phyloP scores from a whole-genome alignment of 2,113 vertebrate species.

The Calyptommatus sinebrachiatus region DNA sequence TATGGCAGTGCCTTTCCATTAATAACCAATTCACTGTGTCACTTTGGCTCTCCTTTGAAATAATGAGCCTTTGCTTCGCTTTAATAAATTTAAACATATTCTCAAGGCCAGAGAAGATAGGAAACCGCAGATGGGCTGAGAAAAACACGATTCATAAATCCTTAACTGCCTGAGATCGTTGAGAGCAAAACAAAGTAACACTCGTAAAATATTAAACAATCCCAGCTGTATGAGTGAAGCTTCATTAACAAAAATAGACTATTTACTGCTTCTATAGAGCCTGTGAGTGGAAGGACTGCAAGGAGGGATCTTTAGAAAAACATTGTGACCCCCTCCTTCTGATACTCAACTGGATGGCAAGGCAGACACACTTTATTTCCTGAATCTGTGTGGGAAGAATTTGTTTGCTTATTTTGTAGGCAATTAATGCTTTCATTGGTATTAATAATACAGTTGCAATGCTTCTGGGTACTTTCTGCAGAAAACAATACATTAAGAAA shows the following conservation, averaged over 20 bases:
- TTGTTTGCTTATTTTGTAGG: slow-evolving; percentile 41
- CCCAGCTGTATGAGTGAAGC: slow-evolving; percentile 83
- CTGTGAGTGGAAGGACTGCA: slow-evolving; percentile 77
- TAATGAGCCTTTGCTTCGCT: slow-evolving; percentile 99
- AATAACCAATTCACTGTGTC: slow-evolving; percentile 99
- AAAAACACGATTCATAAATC: slow-evolving; percentile 98
- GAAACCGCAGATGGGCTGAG: slow-evolving; percentile 85
- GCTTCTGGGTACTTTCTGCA: slow-evolving; percentile 18
- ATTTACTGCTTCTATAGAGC: slow-evolving; percentile 79
- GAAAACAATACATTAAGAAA: slow-evolving; percentile 47
- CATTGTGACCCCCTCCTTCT: slow-evolving; percentile 65
- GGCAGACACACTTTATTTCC: slow-evolving; percentile 53
- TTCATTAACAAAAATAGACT: slow-evolving; percentile 87
- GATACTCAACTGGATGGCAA: slow-evolving; percentile 67
- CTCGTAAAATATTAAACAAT: slow-evolving; percentile 90
- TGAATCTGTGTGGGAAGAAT: slow-evolving; percentile 50
- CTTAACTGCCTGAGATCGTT: slow-evolving; percentile 93
- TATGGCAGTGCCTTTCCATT: slow-evolving; percentile 99
- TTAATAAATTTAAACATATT: slow-evolving; percentile 99
- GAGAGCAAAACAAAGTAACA: slow-evolving; percentile 93
- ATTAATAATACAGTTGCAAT: slow-evolving; percentile 45
- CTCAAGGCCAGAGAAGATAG: slow-evolving; percentile 97
- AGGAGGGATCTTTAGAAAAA: slow-evolving; percentile 72
- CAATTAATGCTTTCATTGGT: slow-evolving; percentile 56
- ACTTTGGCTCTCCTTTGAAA: slow-evolving; percentile 96